Base-by-base conservation (phyloP, 2,888 invertebrate species). In the Seira ritae region DNA sequence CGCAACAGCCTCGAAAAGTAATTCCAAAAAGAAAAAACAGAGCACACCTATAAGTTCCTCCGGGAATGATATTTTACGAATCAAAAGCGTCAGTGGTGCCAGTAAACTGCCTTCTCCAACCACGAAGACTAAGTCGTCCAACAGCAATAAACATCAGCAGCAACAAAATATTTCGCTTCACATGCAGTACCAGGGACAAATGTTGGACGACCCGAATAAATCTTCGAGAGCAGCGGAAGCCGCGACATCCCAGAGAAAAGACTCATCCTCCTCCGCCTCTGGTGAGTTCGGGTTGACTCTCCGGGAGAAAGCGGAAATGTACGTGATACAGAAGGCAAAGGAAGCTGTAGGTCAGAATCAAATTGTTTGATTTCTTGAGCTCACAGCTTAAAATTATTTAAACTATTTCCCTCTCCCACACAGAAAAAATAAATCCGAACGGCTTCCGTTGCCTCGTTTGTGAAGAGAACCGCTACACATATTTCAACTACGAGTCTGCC, bases 221-320 rank as follows among this genome's bases (percentile, higher is more conserved):
- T 6, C 15, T n/a, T n/a, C 50, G 10, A 10, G 15, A 60, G 4
- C 17, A 60, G 4, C 60, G 10, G 17, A 60, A 10, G 4, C 20
- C 2, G 20, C 20, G 60, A 60, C 60, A 60, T 60, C 20, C 17
- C 71, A 72, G 23, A 50, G 66, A n/a, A 73, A 68, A 15, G 50
- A 60, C 60, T 20, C 60, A 12, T 4, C 60, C 20, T 31, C 31
- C 31, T 4, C 31, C 8, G 2, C 31, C 31, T 31, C 31, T 8
- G 2, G 31, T n/a, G 82, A 84, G 20, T 80, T 84, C 23, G 86
- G 86, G 15, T 68, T 86, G n/a, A 86, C 86, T 17, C 65, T 86
- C 1, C 50, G 86, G 42, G 86, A 86, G 72, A 84, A 83, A 55
- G 86, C 86, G 3, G 84, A 86, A 46, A 68, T 86, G 22, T 86